phyloP scores from a whole-genome alignment of 2,888 invertebrate species.

The Megamerina dolium region DNA sequence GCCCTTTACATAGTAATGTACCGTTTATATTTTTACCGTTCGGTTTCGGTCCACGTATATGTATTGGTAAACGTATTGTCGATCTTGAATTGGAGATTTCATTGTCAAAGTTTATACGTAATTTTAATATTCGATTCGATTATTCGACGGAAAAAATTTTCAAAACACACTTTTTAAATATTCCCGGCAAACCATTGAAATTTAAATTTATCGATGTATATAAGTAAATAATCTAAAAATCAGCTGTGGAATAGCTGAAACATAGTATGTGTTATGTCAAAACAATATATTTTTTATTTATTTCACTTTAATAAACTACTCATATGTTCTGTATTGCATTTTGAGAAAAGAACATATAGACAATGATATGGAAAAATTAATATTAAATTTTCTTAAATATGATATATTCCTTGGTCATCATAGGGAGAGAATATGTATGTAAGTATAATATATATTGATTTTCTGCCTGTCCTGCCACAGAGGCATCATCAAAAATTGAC shows the following conservation, averaged over 20 bases:
- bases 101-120: slow-evolving; percentile 7
- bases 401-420: too few relatives aligned
- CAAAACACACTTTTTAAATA: slow-evolving; percentile 13
- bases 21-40: slow-evolving; percentile 18
- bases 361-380: background rate
- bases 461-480: slow-evolving; percentile 1
- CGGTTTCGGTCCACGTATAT: slow-evolving; percentile 16
- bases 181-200: slow-evolving; percentile 9
- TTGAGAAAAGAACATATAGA: background rate
- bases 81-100: slow-evolving; percentile 14
- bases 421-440: too few relatives aligned
- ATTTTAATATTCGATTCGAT: slow-evolving; percentile 13
- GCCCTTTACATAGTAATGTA: slow-evolving; percentile 9
- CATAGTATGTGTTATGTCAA: too few relatives aligned
- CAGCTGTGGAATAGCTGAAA: too few relatives aligned
- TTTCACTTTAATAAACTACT: too few relatives aligned
- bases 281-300: too few relatives aligned
- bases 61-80: slow-evolving; percentile 17
- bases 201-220: slow-evolving; percentile 15
- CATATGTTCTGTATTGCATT: too few relatives aligned
- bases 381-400: too few relatives aligned
- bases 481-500: slow-evolving; percentile 37
- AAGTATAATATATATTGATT: too few relatives aligned
- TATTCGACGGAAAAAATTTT: slow-evolving; percentile 6
- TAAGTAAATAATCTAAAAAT: too few relatives aligned